phyloP scores from a whole-genome alignment of 2,113 vertebrate species.

The Sprattus sprattus region DNA sequence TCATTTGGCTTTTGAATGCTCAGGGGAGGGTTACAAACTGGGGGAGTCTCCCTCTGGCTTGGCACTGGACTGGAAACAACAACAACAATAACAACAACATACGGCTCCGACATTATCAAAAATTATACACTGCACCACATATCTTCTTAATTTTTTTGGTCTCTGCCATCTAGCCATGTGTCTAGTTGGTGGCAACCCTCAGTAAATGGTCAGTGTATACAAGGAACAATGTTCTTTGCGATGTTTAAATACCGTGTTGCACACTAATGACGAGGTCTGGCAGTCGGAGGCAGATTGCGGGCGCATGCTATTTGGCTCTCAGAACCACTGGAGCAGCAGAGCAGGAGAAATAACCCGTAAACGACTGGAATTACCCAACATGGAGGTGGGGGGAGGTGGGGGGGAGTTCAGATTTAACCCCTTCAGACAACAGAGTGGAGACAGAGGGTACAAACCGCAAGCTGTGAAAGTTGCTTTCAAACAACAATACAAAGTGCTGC shows the following conservation, averaged over 20 bases:
- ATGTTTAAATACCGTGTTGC: conserved; percentile 36
- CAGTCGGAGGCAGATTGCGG: conserved; percentile 29
- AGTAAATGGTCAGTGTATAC: background rate
- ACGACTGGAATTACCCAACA: conserved; percentile 41
- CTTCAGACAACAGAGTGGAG: background rate
- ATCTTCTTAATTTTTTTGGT: background rate
- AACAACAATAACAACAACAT: conserved; percentile 41
- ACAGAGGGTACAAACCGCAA: background rate
- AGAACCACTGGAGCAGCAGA: conserved; percentile 43
- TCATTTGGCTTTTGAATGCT: conserved; percentile 48
- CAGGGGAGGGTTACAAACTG: conserved; percentile 34
- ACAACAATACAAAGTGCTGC: background rate
- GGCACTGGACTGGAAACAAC: background rate
- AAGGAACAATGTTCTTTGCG: conserved; percentile 11
- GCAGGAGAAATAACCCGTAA: conserved; percentile 43
- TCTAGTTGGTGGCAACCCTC: background rate
- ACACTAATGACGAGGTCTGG: conserved; percentile 38
- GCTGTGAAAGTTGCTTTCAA: background rate
- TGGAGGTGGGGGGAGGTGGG: conserved; percentile 35
- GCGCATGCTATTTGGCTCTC: conserved; percentile 28
- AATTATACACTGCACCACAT: conserved; percentile 35
- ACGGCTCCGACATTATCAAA: conserved; percentile 42
- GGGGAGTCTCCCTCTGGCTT: conserved; percentile 43
- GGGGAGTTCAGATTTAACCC: conserved; percentile 27
- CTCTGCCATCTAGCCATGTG: background rate